phyloP scores from a whole-genome alignment of 64 coral and sea anemone species.

The Montipora sp. region DNA sequence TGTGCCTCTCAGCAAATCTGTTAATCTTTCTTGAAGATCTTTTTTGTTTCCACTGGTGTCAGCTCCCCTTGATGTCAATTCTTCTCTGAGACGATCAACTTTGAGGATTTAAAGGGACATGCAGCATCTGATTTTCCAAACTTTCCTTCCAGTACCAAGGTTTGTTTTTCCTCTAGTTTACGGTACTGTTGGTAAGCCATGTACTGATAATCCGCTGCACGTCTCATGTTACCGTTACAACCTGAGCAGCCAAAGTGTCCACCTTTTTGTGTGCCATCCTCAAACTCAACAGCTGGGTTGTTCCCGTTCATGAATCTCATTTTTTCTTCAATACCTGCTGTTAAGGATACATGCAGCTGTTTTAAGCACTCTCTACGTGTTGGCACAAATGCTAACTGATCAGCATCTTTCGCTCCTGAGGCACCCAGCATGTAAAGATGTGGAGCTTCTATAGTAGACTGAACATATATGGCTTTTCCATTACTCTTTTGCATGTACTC shows the following conservation, averaged over 20 bases:
- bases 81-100: not conserved
- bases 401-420: not conserved
- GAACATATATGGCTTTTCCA: not conserved
- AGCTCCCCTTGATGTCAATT: constrained; percentile 4
- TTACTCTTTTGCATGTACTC: constrained; percentile 1
- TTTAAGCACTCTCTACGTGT: constrained; percentile 26
- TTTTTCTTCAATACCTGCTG: not conserved
- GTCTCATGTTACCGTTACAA: constrained; percentile 4
- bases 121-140: not conserved
- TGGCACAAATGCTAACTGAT: constrained; percentile 17
- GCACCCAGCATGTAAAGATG: constrained; percentile 10
- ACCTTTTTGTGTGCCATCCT: constrained; percentile 26
- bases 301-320: constrained; percentile 48
- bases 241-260: constrained; percentile 26
- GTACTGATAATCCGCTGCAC: not conserved
- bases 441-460: constrained; percentile 24
- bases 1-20: not conserved
- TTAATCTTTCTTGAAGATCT: not conserved
- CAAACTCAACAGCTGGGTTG: constrained; percentile 13
- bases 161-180: constrained; percentile 23
- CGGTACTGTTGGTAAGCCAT: not conserved
- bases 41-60: not conserved
- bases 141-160: not conserved
- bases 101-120: constrained; percentile 19
- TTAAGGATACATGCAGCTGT: not conserved